phyloP scores from a whole-genome alignment of 2,113 vertebrate genomes.

The Loxodonta africana region DNA sequence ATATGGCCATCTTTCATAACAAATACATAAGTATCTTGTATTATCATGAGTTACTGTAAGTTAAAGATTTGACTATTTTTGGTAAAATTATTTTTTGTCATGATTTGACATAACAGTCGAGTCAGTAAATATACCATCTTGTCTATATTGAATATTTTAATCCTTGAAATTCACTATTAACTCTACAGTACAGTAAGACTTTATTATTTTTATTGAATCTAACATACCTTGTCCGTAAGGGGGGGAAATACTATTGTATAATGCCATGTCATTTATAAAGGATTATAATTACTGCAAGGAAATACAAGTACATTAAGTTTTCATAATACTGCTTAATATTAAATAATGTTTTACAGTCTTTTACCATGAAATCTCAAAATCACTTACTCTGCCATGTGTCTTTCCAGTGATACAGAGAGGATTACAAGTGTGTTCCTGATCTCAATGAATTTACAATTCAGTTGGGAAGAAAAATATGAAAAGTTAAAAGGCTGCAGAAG shows the following conservation, averaged over 20 bases:
- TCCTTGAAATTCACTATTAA: constrained; percentile 63
- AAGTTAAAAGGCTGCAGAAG: background rate
- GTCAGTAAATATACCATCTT: constrained; percentile 1
- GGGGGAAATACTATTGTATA: background rate
- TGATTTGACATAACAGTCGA: background rate
- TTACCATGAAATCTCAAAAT: constrained; percentile 52
- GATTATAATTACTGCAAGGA: constrained; percentile 57
- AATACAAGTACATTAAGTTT: constrained; percentile 62
- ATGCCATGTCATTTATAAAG: constrained; percentile 66
- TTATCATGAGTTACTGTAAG: background rate
- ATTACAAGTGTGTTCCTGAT: background rate
- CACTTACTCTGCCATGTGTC: background rate
- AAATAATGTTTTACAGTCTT: constrained; percentile 61
- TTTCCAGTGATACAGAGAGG: background rate
- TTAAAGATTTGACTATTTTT: background rate
- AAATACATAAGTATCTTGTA: background rate
- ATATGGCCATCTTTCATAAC: background rate
- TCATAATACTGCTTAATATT: constrained; percentile 62
- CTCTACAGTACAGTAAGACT: constrained; percentile 47
- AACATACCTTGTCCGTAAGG: constrained; percentile 36
- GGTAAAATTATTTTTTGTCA: background rate
- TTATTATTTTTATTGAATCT: constrained; percentile 60
- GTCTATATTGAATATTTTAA: constrained; percentile 72
- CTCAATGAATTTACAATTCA: background rate
- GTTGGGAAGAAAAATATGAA: background rate